Base-by-base conservation (phyloP, 2,113 vertebrate species). In the Bagarius yarrelli region DNA sequence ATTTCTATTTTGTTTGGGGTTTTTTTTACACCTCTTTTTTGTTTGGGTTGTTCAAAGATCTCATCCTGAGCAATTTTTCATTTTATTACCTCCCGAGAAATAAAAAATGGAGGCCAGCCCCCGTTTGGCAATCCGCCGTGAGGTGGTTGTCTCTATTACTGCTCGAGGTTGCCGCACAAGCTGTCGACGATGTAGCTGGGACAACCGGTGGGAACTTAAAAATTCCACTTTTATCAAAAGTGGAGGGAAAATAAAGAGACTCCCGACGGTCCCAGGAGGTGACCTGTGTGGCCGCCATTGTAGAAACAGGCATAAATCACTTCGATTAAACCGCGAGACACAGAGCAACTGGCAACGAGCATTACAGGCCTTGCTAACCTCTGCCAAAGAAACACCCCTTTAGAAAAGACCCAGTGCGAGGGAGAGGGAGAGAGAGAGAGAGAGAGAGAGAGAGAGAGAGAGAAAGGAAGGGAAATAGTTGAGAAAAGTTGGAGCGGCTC, bases 321-420 rank as follows among this genome's bases (percentile, higher is more conserved):
- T 4, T 3, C 16, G 61, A 76, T 76, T 81, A 56, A 81, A 81
- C 34, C 40, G 27, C 40, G 59, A 63, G 76, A 78, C 76, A 79
- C 52, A 32, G 80, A 57, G 80, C 80, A 50, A 81, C 71, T 76
- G 60, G 80, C 72, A 81, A 81, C 72, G 25, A 57, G 72, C 59
- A 27, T 63, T 64, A 75, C 34, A 16, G 66, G 52, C 61, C 47
- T 57, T 6, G 21, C 56, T 27, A 52, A 50, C 66, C 14, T 27
- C 32, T 76, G 80, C 80, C 80, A 81, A 53, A 61, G 44, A 19
- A 81, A 81, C 61, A 66, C 72, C 72, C 80, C 80, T 66, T 40
- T n/a, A 72, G 47, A 72, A 59, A 79, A 70, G 36, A 70, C 15
- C 18, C 34, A 69, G 32, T 57, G 40, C 30, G 55, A 30, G 6